Base-by-base conservation (phyloP, 2,888 invertebrate genomes). In the Macaria notata region DNA sequence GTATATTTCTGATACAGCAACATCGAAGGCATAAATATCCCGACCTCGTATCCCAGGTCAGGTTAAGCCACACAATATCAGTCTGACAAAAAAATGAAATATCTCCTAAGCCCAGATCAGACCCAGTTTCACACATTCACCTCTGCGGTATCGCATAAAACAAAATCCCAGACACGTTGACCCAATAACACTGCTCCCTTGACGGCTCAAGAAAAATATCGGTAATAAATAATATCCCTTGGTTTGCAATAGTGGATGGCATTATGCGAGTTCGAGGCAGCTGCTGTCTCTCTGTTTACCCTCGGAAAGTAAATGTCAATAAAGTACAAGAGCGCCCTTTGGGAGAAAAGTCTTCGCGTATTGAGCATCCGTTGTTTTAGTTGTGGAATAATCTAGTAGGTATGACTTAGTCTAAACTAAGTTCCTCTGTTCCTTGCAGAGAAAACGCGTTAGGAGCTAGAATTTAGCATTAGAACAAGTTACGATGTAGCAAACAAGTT, bases 231-330 rank as follows among this genome's bases (percentile, higher is more conserved):
- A 70, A 72, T 73, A 75, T 66, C 68, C 65, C 62, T 58, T 71
- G 60, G 63, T 50, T 64, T 57, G 63, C 65, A 63, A 61, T 63
- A 61, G 61, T 58, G 61, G 57, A 54, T 54, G 59, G 69, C 64
- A 67, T 70, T 70, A 71, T 70, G 68, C 69, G 76, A 67, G 19
- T 19, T 19, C 52, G 69, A 72, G 78, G 80, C 82, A 82, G 75
- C 76, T 74, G 74, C 78, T 79, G 81, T 78, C 78, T 73, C 75
- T 70, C 65, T 88, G 88, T 90, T 90, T 90, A 81, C 84, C 77
- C 83, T 78, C 76, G 71, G 79, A 84, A 88, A 90, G 90, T 90
- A 88, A 90, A 90, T 88, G 90, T 89, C 89, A 90, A 90, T 87
- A 90, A 85, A 84, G 79, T 83, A 83, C 81, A 83, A 84, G 83